A percentile compares a stretch with the other conserved stretches of the same genome.
phyloP scores from a whole-genome alignment of 2,888 invertebrate genomes.

The Therioaphis trifolii region DNA sequence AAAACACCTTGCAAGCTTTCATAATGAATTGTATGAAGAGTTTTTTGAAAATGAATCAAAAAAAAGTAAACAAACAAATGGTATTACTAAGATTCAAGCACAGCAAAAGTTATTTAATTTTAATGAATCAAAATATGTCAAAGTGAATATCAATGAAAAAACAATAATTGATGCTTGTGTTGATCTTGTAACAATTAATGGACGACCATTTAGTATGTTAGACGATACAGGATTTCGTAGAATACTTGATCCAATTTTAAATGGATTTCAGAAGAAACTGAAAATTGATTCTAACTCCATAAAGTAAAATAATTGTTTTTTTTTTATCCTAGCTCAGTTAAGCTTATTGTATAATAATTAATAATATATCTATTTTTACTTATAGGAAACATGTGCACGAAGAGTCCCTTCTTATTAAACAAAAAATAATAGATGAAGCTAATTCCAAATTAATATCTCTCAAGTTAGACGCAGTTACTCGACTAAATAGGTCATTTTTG shows the following conservation, averaged over 20 bases:
- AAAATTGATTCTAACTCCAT: background rate
- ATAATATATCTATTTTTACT: background rate
- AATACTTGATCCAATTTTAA: conserved; percentile 15
- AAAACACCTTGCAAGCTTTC: no score
- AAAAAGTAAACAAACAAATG: background rate
- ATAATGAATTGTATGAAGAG: background rate
- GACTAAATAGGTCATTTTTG: conserved; percentile 9
- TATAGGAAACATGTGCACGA: background rate
- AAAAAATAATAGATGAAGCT: background rate
- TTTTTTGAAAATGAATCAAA: background rate
- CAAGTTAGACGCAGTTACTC: conserved; percentile 1
- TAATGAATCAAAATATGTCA: no score
- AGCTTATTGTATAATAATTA: background rate
- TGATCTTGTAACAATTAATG: conserved; percentile 2
- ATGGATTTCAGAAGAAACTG: background rate
- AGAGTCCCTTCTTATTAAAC: background rate
- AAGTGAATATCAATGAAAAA: no score
- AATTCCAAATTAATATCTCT: background rate
- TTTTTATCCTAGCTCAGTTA: background rate
- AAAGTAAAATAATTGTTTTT: conserved; percentile 18
- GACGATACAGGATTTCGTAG: background rate
- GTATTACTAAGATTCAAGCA: no score
- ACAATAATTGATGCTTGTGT: background rate
- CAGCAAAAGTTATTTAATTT: no score
- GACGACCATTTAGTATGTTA: background rate